phyloP scores from a whole-genome alignment of 2,113 vertebrate species.

The Antigone vipio region DNA sequence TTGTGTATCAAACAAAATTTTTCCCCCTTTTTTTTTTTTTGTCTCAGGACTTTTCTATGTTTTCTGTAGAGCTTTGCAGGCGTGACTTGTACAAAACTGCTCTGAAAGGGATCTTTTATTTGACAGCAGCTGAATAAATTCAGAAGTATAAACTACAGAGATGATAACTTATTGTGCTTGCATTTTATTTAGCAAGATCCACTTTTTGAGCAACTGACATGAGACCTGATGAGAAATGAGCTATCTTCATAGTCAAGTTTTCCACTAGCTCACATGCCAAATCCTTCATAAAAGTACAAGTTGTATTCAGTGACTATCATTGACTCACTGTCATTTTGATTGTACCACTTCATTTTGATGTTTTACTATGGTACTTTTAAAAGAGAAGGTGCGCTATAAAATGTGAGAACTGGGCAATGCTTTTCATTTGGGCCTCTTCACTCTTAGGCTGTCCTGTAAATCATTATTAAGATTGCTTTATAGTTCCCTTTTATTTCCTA shows the following conservation, averaged over 20 bases:
- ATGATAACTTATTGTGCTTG: not conserved
- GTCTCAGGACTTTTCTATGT: not conserved
- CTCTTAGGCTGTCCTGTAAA: not conserved
- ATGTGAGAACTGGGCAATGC: not conserved
- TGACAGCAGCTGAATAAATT: not conserved
- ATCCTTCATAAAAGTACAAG: constrained; percentile 24
- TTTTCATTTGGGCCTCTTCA: not conserved
- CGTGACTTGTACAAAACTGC: not conserved
- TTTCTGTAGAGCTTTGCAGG: not conserved
- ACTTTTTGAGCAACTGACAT: constrained; percentile 22
- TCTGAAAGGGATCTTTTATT: not conserved
- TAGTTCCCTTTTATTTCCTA: not conserved
- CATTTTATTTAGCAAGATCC: not conserved
- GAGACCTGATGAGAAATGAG: constrained; percentile 45
- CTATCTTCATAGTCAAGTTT: constrained; percentile 1
- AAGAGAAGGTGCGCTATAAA: not conserved
- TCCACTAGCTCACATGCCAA: constrained; percentile 56
- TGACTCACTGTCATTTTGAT: constrained; percentile 62
- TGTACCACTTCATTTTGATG: not conserved
- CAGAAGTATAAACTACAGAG: not conserved
- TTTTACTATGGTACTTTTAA: constrained; percentile 3
- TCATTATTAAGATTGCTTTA: not conserved
- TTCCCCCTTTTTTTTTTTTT: not conserved
- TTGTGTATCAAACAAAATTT: not conserved
- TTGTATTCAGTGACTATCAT: constrained; percentile 25